These are phyloP conservation scores for Gobio occitaniae DNA, from an alignment of 2,797 vertebrate species.

Conservation along the genomic window DNA sequence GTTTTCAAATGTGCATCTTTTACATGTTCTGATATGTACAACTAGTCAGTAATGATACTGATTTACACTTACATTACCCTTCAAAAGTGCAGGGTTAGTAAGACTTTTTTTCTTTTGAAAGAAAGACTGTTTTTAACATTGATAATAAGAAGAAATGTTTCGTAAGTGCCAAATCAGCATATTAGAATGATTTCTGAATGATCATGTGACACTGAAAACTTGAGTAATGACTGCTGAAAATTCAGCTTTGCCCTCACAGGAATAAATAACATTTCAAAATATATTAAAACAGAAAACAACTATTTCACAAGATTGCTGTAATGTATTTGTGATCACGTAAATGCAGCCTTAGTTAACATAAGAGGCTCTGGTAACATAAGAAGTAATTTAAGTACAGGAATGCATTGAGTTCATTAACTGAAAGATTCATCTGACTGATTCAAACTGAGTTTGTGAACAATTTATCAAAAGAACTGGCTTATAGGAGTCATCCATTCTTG, in stretches of 20 bases:
- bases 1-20: neutral
- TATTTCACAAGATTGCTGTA: neutral
- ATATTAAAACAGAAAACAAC: too few relatives aligned
- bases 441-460: neutral
- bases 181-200: too few relatives aligned
- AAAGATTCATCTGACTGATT: neutral
- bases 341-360: neutral
- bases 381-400: neutral
- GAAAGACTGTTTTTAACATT: too few relatives aligned
- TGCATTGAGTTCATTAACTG: neutral
- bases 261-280: neutral
- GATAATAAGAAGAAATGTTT: too few relatives aligned
- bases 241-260: neutral
- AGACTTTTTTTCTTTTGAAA: neutral
- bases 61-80: neutral
- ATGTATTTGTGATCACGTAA: neutral
- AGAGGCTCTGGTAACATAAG: neutral
- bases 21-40: neutral
- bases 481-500: neutral
- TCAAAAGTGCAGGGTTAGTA: neutral
- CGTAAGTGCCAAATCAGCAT: too few relatives aligned
- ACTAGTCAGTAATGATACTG: neutral
- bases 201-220: too few relatives aligned
- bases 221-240: neutral
- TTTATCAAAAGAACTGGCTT: slow-evolving; percentile 14